These are phyloP conservation scores for Trichopria drosophilae DNA, from an alignment of 2,888 invertebrate species.

Conservation along the genomic window DNA sequence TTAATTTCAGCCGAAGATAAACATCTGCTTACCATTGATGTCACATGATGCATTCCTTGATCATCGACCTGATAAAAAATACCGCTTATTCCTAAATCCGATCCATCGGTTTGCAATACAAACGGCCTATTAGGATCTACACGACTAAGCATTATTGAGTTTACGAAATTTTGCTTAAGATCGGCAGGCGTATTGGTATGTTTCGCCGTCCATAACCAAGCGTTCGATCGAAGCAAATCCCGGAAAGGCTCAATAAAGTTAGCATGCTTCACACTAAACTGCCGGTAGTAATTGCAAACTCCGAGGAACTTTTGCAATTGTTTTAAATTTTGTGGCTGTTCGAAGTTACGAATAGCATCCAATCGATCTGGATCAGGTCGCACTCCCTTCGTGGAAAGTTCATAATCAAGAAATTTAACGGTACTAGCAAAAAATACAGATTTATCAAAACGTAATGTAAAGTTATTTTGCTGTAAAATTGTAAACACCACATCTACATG, in stretches of 20 bases:
- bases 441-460: constrained; percentile 31
- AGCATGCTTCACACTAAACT: too few relatives aligned
- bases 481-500: constrained; percentile 36
- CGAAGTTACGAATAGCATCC: constrained; percentile 27
- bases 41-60: constrained; percentile 15
- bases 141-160: constrained; percentile 12
- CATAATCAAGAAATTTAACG: constrained; percentile 14
- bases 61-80: constrained; percentile 31
- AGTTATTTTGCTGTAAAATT: constrained; percentile 28
- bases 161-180: constrained; percentile 8
- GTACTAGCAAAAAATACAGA: constrained; percentile 8
- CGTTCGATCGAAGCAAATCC: too few relatives aligned
- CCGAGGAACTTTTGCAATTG: constrained; percentile 35
- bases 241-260: too few relatives aligned
- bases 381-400: constrained; percentile 6
- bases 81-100: constrained; percentile 31
- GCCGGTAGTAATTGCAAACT: too few relatives aligned
- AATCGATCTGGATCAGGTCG: constrained; percentile 7
- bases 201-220: constrained; percentile 12
- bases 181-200: constrained; percentile 13
- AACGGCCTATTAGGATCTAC: too few relatives aligned
- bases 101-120: constrained; percentile 30
- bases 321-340: constrained; percentile 35
- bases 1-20: background rate
- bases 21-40: constrained; percentile 6